Evolutionary conservation across 1,140 invertebrate genomes (phyloP), one percentile per base, ranked within the genome.

Genomic region (Aplysia californica): DNA sequence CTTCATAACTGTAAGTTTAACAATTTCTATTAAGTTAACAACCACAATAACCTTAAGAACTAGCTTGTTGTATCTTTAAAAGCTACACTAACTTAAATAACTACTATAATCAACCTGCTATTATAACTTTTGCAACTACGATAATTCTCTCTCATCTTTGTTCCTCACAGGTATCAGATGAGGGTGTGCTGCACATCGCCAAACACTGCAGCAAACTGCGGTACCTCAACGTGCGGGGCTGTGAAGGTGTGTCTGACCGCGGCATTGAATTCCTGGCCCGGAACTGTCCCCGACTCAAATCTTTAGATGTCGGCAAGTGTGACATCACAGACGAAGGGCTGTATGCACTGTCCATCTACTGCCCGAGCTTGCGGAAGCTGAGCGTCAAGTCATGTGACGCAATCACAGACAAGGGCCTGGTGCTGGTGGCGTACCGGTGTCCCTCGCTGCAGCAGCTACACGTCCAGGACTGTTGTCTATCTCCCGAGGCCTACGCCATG

Each of bases 261-360:
- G 95, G 95, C 0, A 93, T 96, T 74, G 94, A 95, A 59, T 94
- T 95, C 0, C 88, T 97, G 44, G 95, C 95, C 0, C 91, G 94
- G 58, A 95, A 94, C 21, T 97, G 96, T 87, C 94, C 95, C 0
- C 91, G 96, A 61, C 89, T 97, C 36, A 89, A 95, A 36, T 96
- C 96, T 0, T 88, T 97, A 0, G 96, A 97, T 85, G 93, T 97
- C 55, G 96, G 96, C 6, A 97, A 97, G 86, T 97, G 96, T 90
- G 96, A 97, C 89, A 94, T 97, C 0, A 96, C 95, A 41, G 96
- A 97, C 88, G 92, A 94, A 1, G 96, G 96, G 0, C 91, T 98
- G 20, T 92, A 94, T 80, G 93, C 95, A 1, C 90, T 98, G 0
- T 95, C 96, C 0, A 94, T 96, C 80, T 94, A 95, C 81, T 97